Evolutionary conservation across 2,888 invertebrate genomes (phyloP).

Genomic region (Eristalis pertinax): DNA sequence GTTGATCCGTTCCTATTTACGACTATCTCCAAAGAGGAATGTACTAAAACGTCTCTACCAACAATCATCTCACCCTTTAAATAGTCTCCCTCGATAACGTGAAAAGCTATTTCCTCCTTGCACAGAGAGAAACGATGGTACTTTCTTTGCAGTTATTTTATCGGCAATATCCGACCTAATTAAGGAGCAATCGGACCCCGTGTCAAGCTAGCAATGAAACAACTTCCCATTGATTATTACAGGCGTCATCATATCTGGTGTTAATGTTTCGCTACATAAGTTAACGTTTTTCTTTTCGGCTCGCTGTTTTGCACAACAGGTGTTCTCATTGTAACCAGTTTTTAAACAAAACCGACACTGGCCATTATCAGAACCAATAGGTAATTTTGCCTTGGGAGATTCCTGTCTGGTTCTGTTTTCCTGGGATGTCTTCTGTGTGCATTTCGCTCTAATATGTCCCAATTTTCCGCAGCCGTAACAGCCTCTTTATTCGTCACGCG

Average conservation of each 20-base stretch:
- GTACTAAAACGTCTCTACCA: slow-evolving; percentile 26
- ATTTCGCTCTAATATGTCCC: no score
- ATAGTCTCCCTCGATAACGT: slow-evolving; percentile 29
- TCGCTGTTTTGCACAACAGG: no score
- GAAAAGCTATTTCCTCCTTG: slow-evolving; percentile 35
- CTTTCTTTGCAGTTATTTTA: slow-evolving; percentile 33
- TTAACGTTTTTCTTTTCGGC: neutral
- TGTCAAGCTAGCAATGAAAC: slow-evolving; percentile 43
- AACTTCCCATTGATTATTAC: slow-evolving; percentile 50
- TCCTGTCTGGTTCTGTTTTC: neutral
- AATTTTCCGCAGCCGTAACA: no score
- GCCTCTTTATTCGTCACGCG: neutral
- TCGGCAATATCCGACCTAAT: slow-evolving; percentile 47
- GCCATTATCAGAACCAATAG: neutral
- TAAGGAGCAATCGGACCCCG: slow-evolving; percentile 47
- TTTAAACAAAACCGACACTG: neutral
- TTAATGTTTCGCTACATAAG: slow-evolving; percentile 1
- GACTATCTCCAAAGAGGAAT: slow-evolving; percentile 21
- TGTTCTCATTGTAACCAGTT: no score
- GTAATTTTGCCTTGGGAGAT: neutral
- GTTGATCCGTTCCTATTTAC: slow-evolving; percentile 27
- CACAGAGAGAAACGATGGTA: slow-evolving; percentile 23
- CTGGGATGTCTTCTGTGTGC: neutral
- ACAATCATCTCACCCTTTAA: slow-evolving; percentile 35
- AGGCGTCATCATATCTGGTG: slow-evolving; percentile 33